Evolutionary conservation across 2,113 vertebrate species (phyloP).

Genomic region (Sprattus sprattus): DNA sequence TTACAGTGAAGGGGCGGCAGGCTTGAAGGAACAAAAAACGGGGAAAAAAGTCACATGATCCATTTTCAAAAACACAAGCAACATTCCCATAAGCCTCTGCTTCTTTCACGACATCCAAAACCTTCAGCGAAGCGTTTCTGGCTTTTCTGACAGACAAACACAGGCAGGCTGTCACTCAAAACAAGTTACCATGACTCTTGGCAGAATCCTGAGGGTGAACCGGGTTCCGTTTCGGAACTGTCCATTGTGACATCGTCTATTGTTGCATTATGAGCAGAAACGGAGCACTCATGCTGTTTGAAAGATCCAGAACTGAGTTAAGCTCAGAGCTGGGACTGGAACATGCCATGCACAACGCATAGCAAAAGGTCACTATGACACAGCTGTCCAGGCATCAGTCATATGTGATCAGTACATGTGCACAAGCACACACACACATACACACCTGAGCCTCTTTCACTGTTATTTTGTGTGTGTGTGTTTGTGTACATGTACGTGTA

Average conservation of each 20-base stretch:
- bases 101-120: neutral
- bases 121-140: neutral
- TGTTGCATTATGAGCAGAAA: neutral
- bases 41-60: neutral
- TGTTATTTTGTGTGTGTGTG: neutral
- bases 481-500: neutral
- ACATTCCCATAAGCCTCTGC: neutral
- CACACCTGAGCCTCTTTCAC: neutral
- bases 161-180: neutral
- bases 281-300: neutral
- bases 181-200: neutral
- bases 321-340: neutral
- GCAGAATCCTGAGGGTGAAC: neutral
- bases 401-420: neutral
- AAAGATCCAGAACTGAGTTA: neutral
- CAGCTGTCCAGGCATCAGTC: constrained; percentile 6
- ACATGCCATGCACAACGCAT: neutral
- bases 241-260: neutral
- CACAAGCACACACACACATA: neutral
- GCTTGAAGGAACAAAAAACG: constrained; percentile 30
- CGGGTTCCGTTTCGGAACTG: neutral
- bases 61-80: neutral
- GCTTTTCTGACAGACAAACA: neutral
- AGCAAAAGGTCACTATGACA: neutral
- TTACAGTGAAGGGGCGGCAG: neutral